Percentiles rank a stretch among this genome's conserved stretches.
phyloP scores from a whole-genome alignment of 2,888 invertebrate genomes.

The Hemicrepidius hirtus region DNA sequence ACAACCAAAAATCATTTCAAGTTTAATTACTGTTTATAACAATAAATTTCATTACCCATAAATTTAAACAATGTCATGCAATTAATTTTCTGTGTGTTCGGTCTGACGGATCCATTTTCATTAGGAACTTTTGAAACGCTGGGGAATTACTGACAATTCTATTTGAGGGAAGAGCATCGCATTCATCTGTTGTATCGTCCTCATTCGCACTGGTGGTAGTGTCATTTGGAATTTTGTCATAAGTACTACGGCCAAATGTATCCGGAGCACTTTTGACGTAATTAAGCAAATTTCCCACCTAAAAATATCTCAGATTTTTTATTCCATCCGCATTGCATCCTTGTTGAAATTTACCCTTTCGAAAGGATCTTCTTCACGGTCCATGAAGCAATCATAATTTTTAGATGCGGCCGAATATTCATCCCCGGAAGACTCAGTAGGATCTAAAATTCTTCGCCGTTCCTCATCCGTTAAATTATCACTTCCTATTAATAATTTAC shows the following conservation, averaged over 20 bases:
- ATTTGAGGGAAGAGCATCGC: slow-evolving; percentile 52
- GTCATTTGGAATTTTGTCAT: slow-evolving; percentile 1
- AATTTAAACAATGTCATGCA: slow-evolving; percentile 10
- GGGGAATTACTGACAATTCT: slow-evolving; percentile 65
- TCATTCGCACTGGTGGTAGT: slow-evolving; percentile 28
- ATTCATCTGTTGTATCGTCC: slow-evolving; percentile 48
- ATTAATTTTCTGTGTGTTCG: background rate
- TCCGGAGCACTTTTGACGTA: background rate
- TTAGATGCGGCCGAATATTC: slow-evolving; percentile 10
- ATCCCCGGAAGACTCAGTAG: slow-evolving; percentile 25
- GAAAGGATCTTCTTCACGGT: slow-evolving; percentile 18
- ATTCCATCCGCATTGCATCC: background rate
- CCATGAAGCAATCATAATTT: slow-evolving; percentile 20
- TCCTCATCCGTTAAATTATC: slow-evolving; percentile 50
- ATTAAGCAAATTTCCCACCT: slow-evolving; percentile 18
- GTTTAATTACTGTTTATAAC: slow-evolving; percentile 1
- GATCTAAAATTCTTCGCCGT: slow-evolving; percentile 32
- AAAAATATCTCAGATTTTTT: background rate
- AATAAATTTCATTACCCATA: slow-evolving; percentile 4
- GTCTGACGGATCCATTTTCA: slow-evolving; percentile 49
- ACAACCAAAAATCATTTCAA: slow-evolving; percentile 3
- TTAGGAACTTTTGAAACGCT: slow-evolving; percentile 65
- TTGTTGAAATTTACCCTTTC: slow-evolving; percentile 13
- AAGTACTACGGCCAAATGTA: background rate
- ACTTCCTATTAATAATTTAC: background rate